Base-by-base conservation (phyloP, 2,888 invertebrate genomes). In the Dryomyza anilis region DNA sequence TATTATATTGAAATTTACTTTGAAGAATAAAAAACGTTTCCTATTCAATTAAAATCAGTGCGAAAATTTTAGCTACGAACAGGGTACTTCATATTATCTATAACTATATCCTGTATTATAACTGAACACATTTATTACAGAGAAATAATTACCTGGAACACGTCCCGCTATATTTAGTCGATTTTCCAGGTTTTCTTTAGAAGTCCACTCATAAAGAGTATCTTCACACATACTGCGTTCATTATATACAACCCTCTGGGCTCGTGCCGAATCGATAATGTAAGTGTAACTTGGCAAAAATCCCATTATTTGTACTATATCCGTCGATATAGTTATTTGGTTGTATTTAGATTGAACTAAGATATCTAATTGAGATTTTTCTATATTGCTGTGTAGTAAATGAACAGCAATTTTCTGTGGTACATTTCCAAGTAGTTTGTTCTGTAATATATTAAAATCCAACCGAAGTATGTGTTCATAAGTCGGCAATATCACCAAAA, bases 291-390 rank as follows among this genome's bases (percentile, higher is more conserved):
- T 95, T 77, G 94, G 91, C 62, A 97, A 92, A 0, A 96, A 96
- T 25, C 96, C 88, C 68, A 94, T 92, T 0, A 95, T 95, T 84
- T 97, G 96, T 0, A 96, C 95, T 61, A 98, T 93, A 77, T 96
- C 96, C 0, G 97, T 97, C 0, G 95, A 89, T 56, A 98, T 85
- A 59, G 96, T 92, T 64, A 97, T 91, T 84, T 96, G 96, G 6
- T 64, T 65, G 4, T 27, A 56, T 1, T 86, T 86, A 12, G 89
- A 86, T 67, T 88, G 88, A 81, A 96, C 95, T 3, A 89, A 88
- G 2, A 83, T 79, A 77, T 91, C 91, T 81, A 96, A 94, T 73
- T 95, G 94, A 8, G 85, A 78, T 0, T 90, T 91, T 78, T 94
- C 93, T 91, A 96, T 94, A 73, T 93, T 91, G 12, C 95, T 93